Evolutionary conservation across 2,888 invertebrate species (phyloP), one percentile per base, ranked within the genome.

Genomic region (Drosophila cognata): DNA sequence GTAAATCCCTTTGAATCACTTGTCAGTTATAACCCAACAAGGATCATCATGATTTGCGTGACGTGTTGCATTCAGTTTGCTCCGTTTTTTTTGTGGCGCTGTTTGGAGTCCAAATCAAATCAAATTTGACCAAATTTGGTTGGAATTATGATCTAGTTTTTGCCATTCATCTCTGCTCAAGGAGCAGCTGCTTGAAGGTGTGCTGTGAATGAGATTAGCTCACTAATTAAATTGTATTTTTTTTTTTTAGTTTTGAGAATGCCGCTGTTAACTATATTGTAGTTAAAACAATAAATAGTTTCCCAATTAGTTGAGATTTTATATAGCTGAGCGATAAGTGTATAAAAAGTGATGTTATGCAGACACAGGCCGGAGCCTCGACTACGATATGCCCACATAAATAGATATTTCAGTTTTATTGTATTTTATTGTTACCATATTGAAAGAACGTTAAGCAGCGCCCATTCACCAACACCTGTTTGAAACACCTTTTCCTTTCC

Each of bases 41-140:
- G 6, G 36, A 46, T 46, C 43, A 13, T 46, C 21, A 7, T n/a
- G n/a, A 21, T 13, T 41, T 21, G 21, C 21, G 21, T 21, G 41
- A 2, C 29, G 29, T 21, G 35, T 7, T 5, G 41, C 28, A 10
- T 13, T 18, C 1, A 16, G 2, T 13, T 33, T 18, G 4, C 25
- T 21, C 3, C 21, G n/a, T 6, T 25, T 16, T 25, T 61, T 70
- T 65, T 70, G 62, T 70, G 70, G 43, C 28, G 64, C 64, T 74
- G 75, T 69, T 74, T 61, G 63, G 74, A 64, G 64, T 71, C 50
- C 48, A 73, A 77, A 73, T 69, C 65, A 21, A 21, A 21, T 38
- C 7, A 18, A 38, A 72, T 77, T 72, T 71, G 64, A 64, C 57
- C 59, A 65, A 75, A 70, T 65, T 69, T 61, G 35, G 41, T 48